Conservation (phyloP, 2,797 vertebrate genomes). For the Uromys caudimaculatus region DNA sequence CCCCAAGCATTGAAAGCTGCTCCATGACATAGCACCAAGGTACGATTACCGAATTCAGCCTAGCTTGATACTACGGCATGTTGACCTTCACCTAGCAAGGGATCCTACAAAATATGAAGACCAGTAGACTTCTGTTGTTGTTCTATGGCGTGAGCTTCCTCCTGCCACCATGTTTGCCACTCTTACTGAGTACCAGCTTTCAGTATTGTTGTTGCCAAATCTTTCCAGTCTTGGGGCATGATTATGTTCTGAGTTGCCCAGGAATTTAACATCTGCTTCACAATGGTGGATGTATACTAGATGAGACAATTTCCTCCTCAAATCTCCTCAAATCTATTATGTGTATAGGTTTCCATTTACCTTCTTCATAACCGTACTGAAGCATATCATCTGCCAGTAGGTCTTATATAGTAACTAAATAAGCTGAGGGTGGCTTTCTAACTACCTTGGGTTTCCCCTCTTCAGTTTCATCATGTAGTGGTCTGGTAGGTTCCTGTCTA, state of each 20-base stretch:
- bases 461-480: not conserved
- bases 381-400: no score
- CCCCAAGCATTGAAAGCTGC: not conserved
- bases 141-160: not conserved
- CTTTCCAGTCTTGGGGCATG: not conserved
- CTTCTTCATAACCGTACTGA: not conserved
- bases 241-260: not conserved
- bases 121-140: not conserved
- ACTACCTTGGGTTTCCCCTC: not conserved
- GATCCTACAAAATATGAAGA: not conserved
- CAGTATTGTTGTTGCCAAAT: not conserved
- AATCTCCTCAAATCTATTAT: not conserved
- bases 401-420: not conserved
- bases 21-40: not conserved
- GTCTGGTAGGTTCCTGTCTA: not conserved
- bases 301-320: not conserved
- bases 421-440: not conserved
- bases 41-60: not conserved
- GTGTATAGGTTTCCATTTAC: not conserved
- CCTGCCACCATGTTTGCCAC: not conserved
- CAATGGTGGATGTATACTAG: not conserved
- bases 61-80: not conserved
- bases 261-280: not conserved
- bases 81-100: not conserved
- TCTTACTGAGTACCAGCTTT: not conserved